A percentile compares a stretch with the other conserved stretches of the same genome.
phyloP scores from a whole-genome alignment of 2,797 vertebrate species.

The Lerista edwardsae region DNA sequence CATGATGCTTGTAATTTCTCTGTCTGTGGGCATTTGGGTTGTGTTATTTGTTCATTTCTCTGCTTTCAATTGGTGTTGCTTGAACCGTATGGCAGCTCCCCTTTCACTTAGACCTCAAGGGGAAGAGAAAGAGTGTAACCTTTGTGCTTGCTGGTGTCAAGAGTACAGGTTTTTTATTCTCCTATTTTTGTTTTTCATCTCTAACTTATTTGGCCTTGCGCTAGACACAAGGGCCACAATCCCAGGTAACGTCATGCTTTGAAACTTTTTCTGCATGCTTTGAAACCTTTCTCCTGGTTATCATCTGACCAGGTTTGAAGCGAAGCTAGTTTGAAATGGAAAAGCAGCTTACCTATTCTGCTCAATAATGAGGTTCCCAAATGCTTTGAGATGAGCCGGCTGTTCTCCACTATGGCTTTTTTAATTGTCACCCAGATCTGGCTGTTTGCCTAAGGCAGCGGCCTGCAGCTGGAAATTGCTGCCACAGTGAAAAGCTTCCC shows the following conservation, averaged over 20 bases:
- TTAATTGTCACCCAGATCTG: not conserved
- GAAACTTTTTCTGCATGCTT: not conserved
- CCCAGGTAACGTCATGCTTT: too few relatives aligned
- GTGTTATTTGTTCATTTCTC: not conserved
- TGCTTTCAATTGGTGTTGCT: not conserved
- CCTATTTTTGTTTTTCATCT: not conserved
- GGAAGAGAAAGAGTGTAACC: conserved; percentile 2
- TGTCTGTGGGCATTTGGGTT: conserved; percentile 2
- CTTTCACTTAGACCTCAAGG: not conserved
- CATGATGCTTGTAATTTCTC: not conserved
- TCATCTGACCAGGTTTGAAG: not conserved
- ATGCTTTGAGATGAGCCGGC: not conserved
- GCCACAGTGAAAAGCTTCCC: too few relatives aligned
- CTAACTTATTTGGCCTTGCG: not conserved
- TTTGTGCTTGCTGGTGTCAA: not conserved
- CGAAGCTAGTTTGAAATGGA: not conserved
- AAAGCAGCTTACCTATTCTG: not conserved
- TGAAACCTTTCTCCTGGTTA: not conserved
- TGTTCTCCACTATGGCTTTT: not conserved
- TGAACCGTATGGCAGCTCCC: conserved; percentile 4
- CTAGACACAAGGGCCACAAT: not conserved
- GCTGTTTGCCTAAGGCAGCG: too few relatives aligned
- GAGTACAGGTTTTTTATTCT: not conserved
- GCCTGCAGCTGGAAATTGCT: too few relatives aligned
- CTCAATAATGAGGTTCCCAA: not conserved